Conservation (phyloP, 2,113 vertebrate genomes). For the Pica pica region DNA sequence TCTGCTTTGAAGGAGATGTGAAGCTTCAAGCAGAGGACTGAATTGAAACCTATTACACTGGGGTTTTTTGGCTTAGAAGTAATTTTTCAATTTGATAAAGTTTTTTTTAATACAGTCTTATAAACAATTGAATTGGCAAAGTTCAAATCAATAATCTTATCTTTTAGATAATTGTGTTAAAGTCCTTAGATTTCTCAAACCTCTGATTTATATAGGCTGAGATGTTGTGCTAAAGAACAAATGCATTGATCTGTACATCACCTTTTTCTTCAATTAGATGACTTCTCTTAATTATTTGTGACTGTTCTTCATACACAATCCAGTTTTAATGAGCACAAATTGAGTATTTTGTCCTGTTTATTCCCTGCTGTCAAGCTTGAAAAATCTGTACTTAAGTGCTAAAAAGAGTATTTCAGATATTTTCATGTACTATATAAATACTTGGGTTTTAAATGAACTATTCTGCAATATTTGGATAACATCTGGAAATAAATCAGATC, state of each 20-base stretch:
- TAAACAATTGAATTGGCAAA: background rate
- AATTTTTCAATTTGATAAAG: background rate
- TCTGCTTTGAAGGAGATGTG: background rate
- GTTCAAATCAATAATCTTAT: background rate
- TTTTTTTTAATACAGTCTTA: background rate
- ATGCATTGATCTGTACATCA: background rate
- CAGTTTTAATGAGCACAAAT: background rate
- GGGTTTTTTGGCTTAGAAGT: fast-evolving
- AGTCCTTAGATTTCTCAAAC: background rate
- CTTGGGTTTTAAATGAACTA: background rate
- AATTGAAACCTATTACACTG: background rate
- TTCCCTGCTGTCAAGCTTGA: background rate
- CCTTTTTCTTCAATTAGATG: background rate
- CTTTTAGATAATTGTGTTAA: background rate
- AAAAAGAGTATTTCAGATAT: background rate
- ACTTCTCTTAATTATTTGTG: background rate
- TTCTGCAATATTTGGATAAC: background rate
- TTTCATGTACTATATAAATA: background rate
- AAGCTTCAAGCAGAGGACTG: background rate
- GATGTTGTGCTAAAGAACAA: background rate
- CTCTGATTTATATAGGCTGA: background rate
- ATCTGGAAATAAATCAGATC: background rate
- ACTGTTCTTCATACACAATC: background rate
- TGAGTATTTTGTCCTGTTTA: background rate
- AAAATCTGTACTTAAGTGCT: background rate